Evolutionary conservation across 2,888 invertebrate species (phyloP).

Genomic region (Magallana nippona): DNA sequence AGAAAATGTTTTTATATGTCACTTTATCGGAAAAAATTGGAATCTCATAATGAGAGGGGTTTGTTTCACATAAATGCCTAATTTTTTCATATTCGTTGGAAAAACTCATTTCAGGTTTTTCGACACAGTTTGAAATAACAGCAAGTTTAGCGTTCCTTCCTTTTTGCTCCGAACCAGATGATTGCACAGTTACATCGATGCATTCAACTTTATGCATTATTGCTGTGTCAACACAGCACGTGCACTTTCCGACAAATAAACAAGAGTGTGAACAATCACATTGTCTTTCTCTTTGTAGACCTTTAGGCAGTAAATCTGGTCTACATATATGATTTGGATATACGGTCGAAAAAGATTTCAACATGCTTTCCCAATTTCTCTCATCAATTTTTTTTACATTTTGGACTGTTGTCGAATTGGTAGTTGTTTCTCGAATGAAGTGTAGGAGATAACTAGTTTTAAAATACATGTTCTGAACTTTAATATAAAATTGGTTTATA

Average conservation of each 20-base stretch:
- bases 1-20: slow-evolving; percentile 8
- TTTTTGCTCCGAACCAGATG: too few species aligned
- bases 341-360: background rate
- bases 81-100: background rate
- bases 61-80: background rate
- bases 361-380: too few species aligned
- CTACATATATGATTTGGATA: background rate
- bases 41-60: background rate
- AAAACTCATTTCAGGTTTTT: background rate
- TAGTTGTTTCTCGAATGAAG: background rate
- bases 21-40: background rate
- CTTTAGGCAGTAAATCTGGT: background rate
- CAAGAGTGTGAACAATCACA: slow-evolving; percentile 8
- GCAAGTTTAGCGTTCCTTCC: background rate
- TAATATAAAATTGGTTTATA: background rate
- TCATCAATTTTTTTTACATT: too few species aligned
- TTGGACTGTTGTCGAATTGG: background rate
- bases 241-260: background rate
- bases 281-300: background rate
- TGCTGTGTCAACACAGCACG: slow-evolving; percentile 19
- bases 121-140: background rate
- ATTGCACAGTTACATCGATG: background rate
- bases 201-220: background rate
- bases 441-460: background rate
- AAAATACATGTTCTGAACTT: background rate